A percentile compares a stretch with the other conserved stretches of the same genome.
phyloP scores from a whole-genome alignment of 2,888 invertebrate species.

The Amiota mariae region DNA sequence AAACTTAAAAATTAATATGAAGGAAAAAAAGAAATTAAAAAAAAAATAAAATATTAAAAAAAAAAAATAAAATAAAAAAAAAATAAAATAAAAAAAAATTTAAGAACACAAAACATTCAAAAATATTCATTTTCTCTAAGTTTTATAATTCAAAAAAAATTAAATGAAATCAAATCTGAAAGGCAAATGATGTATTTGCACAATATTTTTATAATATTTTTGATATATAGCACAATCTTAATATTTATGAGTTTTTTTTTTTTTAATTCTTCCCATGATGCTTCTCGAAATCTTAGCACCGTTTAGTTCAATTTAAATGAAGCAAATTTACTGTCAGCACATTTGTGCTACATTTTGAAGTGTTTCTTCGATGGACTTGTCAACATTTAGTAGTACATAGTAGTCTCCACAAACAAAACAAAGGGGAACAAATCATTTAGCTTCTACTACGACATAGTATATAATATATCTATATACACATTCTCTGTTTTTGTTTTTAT shows the following conservation, averaged over 20 bases:
- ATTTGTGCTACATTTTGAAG: slow-evolving; percentile 26
- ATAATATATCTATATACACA: too few relatives aligned
- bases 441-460: too few relatives aligned
- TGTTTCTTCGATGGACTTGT: not conserved
- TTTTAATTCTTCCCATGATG: not conserved
- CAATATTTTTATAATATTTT: not conserved
- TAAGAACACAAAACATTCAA: not conserved
- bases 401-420: not conserved
- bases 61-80: not conserved
- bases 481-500: too few relatives aligned
- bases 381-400: slow-evolving; percentile 14
- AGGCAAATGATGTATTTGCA: too few relatives aligned
- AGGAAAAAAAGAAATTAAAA: not conserved
- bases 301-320: not conserved
- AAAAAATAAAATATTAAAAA: not conserved
- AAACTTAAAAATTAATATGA: not conserved
- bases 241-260: too few relatives aligned
- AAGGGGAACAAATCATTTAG: too few relatives aligned
- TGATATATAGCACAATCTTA: not conserved
- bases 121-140: not conserved
- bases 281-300: too few relatives aligned
- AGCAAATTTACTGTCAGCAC: slow-evolving; percentile 22
- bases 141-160: not conserved
- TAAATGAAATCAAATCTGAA: not conserved
- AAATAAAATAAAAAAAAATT: not conserved